Conservation (phyloP, 1,140 invertebrate genomes). For the Drosophila mayri region DNA sequence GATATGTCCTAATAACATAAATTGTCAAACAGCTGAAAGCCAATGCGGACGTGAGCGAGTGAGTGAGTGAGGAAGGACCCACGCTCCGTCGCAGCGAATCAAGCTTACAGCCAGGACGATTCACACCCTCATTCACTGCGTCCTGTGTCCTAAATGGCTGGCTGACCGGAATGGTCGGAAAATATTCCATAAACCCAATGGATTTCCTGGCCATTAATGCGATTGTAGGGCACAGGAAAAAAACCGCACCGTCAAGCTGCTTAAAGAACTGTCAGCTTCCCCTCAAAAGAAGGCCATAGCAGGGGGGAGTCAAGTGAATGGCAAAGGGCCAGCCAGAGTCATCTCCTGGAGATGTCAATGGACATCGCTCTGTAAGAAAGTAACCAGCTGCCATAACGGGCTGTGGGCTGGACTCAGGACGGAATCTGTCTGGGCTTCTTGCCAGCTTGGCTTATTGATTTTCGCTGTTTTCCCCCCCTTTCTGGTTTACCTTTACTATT, state of each 20-base stretch:
- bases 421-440: not conserved
- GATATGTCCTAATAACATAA: slow-evolving; percentile 53
- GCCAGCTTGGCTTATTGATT: slow-evolving; percentile 67
- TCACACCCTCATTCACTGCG: not conserved
- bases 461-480: slow-evolving; percentile 14
- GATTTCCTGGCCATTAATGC: slow-evolving; percentile 41
- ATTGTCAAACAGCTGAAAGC: slow-evolving; percentile 38
- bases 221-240: slow-evolving; percentile 29
- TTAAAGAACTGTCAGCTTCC: slow-evolving; percentile 38
- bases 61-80: slow-evolving; percentile 3
- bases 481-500: slow-evolving; percentile 27
- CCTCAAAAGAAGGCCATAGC: slow-evolving; percentile 31
- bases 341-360: slow-evolving; percentile 25
- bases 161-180: slow-evolving; percentile 15
- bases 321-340: slow-evolving; percentile 15
- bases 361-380: slow-evolving; percentile 29
- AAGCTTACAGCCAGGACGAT: slow-evolving; percentile 1
- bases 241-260: slow-evolving; percentile 34
- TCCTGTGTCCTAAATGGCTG: slow-evolving; percentile 8
- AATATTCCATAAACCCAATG: slow-evolving; percentile 35
- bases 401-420: not conserved
- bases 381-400: slow-evolving; percentile 26
- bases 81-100: not conserved
- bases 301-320: slow-evolving; percentile 24
- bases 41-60: not conserved